phyloP scores from a whole-genome alignment of 2,113 vertebrate species.

The Perca schrenkii region DNA sequence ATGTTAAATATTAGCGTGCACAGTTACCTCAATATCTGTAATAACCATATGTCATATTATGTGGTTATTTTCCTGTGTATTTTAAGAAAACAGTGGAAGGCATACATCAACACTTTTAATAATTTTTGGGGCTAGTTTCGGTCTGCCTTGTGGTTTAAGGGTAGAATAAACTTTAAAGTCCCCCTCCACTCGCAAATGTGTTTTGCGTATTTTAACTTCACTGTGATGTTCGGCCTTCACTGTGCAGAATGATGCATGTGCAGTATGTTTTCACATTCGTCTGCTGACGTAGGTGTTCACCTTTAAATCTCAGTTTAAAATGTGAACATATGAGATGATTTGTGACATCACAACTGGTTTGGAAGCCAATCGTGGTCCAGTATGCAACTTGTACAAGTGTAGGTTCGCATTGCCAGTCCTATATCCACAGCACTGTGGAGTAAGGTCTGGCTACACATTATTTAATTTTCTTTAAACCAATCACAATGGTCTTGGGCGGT shows the following conservation, averaged over 20 bases:
- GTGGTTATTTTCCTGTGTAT: conserved; percentile 31
- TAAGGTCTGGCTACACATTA: no score
- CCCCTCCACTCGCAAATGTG: background rate
- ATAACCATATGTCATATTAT: conserved; percentile 39
- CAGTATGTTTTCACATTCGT: background rate
- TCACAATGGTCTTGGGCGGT: no score
- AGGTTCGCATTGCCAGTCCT: no score
- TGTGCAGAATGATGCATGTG: background rate
- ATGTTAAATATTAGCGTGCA: conserved; percentile 23
- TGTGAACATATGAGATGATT: background rate
- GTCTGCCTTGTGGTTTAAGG: conserved; percentile 8
- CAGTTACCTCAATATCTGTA: conserved; percentile 29
- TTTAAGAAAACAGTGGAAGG: conserved; percentile 14
- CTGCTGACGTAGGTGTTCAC: background rate
- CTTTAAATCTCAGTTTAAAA: background rate
- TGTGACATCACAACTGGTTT: background rate
- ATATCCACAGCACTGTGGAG: no score
- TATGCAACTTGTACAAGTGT: background rate
- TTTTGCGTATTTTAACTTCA: background rate
- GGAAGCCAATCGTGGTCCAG: background rate
- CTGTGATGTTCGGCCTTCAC: background rate
- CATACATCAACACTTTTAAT: conserved; percentile 20
- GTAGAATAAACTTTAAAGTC: background rate
- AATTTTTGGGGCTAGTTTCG: background rate
- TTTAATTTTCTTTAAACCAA: no score